Conservation (phyloP, 2,113 vertebrate genomes). For the Oryzias curvinotus region DNA sequence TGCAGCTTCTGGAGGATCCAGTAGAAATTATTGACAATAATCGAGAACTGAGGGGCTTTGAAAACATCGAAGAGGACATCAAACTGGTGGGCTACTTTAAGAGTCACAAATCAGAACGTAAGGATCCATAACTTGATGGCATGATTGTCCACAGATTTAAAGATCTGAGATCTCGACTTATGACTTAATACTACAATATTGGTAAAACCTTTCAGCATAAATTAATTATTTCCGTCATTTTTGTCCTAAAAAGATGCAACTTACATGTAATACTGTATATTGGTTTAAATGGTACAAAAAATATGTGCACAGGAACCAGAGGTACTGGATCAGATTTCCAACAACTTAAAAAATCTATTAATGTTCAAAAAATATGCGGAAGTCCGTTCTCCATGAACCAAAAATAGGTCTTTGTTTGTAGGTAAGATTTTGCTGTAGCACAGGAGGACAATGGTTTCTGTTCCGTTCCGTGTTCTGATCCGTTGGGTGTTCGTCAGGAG, state of each 20-base stretch:
- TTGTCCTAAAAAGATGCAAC: no score
- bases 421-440: no score
- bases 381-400: neutral
- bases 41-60: conserved; percentile 84
- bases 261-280: no score
- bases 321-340: no score
- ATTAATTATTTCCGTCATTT: no score
- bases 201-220: neutral
- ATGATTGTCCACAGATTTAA: conserved; percentile 31
- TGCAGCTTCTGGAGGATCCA: conserved; percentile 83
- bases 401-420: neutral
- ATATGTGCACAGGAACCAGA: no score
- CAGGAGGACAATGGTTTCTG: no score
- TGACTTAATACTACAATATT: neutral
- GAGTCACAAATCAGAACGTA: conserved; percentile 87
- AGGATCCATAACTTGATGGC: conserved; percentile 65
- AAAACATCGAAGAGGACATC: conserved; percentile 87
- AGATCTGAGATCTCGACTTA: neutral
- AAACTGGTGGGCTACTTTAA: conserved; percentile 95
- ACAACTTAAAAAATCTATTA: neutral
- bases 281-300: no score
- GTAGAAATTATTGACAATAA: conserved; percentile 89
- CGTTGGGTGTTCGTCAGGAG: no score
- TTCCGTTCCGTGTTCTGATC: no score
- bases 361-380: neutral